Conservation (phyloP, 2,797 vertebrate genomes). For the Muraenolepis orangiensis region DNA sequence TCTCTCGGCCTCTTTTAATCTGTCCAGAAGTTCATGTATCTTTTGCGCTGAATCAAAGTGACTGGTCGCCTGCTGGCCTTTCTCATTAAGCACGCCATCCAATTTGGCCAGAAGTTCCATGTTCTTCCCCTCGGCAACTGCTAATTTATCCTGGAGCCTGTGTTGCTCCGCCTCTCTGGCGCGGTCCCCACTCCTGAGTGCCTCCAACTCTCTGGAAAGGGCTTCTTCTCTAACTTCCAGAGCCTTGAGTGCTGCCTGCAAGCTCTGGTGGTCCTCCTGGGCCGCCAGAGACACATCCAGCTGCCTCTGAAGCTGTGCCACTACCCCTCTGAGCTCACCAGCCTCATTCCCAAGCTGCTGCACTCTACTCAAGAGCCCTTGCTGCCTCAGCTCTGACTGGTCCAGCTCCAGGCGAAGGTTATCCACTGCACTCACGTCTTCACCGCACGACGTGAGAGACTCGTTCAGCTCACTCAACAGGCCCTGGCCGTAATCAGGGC, state of each 20-base stretch:
- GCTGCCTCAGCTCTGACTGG: conserved; percentile 86
- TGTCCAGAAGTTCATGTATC: conserved; percentile 76
- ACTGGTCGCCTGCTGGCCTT: conserved; percentile 68
- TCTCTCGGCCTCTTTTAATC: conserved; percentile 77
- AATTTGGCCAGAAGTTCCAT: conserved; percentile 72
- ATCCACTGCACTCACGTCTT: conserved; percentile 75
- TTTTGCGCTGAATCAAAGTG: conserved; percentile 75
- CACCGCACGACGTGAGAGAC: conserved; percentile 57
- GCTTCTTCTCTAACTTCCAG: conserved; percentile 54
- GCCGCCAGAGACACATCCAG: conserved; percentile 73
- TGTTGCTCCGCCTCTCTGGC: conserved; percentile 55
- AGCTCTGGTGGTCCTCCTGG: conserved; percentile 68
- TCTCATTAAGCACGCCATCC: conserved; percentile 63
- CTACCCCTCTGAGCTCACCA: conserved; percentile 72
- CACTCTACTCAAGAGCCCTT: conserved; percentile 77
- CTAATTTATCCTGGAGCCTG: conserved; percentile 69
- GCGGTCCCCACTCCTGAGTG: conserved; percentile 55
- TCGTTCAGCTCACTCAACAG: conserved; percentile 72
- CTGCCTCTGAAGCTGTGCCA: conserved; percentile 81
- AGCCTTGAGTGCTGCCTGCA: conserved; percentile 65
- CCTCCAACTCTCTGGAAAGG: conserved; percentile 73
- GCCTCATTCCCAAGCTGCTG: conserved; percentile 82
- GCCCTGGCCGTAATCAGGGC: conserved; percentile 78
- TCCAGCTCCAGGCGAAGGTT: conserved; percentile 90
- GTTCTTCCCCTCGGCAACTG: conserved; percentile 70